Evolutionary conservation across 1,140 invertebrate species (phyloP), one percentile per base, ranked within the genome.

Genomic region (Neodiprion virginianus): DNA sequence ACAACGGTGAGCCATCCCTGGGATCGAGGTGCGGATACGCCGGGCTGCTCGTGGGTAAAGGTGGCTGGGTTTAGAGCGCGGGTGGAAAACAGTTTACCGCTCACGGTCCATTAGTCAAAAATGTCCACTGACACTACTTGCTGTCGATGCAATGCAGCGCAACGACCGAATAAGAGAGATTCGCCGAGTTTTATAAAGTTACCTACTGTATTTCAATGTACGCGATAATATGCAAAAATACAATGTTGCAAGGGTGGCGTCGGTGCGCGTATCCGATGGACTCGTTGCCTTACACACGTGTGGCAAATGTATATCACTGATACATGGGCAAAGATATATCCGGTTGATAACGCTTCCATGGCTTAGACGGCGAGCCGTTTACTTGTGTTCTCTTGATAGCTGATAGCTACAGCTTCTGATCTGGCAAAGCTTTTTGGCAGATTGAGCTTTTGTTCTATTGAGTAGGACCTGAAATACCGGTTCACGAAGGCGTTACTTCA

Each of bases 41-140:
- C 77, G 80, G 80, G 81, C 78, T 81, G 79, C 81, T 61, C 53
- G 53, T 80, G 79, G 82, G 74, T 82, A 81, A 85, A 84, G 81
- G 79, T 78, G 74, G 77, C 75, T 74, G 78, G 78, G 80, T 80
- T 80, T 79, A 82, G 79, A 81, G 74, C 81, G 83, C 84, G 84
- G 81, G 79, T 78, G 77, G 80, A 80, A 86, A 85, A 85, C 81
- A 83, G 83, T 84, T 81, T 61, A 61, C 84, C 83, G 74, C 81
- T 87, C 84, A 84, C 83, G 84, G 83, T 84, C 80, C 84, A 86
- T 87, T 86, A 86, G 83, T 86, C 84, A 85, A 85, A 87, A 87
- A 83, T 85, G 81, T 73, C 80, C 79, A 76, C 76, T 74, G 80
- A 77, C 76, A 76, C 79, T 76, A 76, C 76, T 81, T 47, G 5